Evolutionary conservation across 2,888 invertebrate species (phyloP).

Genomic region (Ophonus ardosiacus): DNA sequence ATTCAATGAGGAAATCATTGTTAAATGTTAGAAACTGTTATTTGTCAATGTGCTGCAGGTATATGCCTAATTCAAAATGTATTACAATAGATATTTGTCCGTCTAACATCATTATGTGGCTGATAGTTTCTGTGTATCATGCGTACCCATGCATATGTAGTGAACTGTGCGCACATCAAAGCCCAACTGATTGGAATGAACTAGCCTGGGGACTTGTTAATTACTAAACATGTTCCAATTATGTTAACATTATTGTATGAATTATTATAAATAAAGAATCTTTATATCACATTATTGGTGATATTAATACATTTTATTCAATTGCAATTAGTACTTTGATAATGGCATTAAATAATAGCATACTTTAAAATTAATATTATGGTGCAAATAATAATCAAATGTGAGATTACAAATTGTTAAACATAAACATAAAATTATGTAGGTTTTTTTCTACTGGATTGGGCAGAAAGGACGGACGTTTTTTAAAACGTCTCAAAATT

Average conservation of each 20-base stretch:
- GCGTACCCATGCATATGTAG: slow-evolving; percentile 26
- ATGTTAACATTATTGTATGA: slow-evolving; percentile 48
- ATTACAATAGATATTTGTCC: slow-evolving; percentile 8
- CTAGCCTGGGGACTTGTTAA: slow-evolving; percentile 48
- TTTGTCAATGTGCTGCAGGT: background rate
- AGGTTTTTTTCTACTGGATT: too few relatives aligned
- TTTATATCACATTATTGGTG: too few relatives aligned
- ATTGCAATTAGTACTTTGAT: too few relatives aligned
- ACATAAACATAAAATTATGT: too few relatives aligned
- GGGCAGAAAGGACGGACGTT: too few relatives aligned
- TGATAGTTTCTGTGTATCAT: slow-evolving; percentile 23
- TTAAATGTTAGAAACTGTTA: background rate
- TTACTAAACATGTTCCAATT: slow-evolving; percentile 52
- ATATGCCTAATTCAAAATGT: background rate
- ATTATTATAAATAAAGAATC: slow-evolving; percentile 5
- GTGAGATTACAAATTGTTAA: too few relatives aligned
- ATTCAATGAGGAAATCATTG: background rate
- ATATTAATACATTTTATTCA: too few relatives aligned
- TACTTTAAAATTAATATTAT: too few relatives aligned
- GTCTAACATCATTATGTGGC: slow-evolving; percentile 37
- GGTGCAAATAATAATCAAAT: too few relatives aligned
- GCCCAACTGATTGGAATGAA: slow-evolving; percentile 54
- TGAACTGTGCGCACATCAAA: slow-evolving; percentile 53
- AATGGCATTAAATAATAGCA: too few relatives aligned
- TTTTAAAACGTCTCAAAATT: too few relatives aligned